Evolutionary conservation across 2,113 vertebrate genomes (phyloP).

Genomic region (Tor tambroides): DNA sequence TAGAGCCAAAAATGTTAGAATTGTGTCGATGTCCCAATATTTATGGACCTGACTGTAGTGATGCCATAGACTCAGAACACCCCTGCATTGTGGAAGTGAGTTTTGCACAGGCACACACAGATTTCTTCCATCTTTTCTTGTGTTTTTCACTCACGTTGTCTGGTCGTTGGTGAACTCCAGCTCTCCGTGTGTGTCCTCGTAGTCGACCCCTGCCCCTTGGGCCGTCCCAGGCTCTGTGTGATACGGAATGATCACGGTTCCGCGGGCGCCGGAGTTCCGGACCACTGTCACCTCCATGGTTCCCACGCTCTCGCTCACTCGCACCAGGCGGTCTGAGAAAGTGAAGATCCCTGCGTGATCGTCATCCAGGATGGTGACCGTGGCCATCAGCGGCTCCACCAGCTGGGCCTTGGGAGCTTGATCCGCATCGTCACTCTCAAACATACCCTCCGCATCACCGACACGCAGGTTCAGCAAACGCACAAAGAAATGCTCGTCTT

Average conservation of each 20-base stretch:
- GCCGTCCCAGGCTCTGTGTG: slow-evolving; percentile 86
- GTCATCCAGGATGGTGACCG: slow-evolving; percentile 94
- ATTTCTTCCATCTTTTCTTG: neutral
- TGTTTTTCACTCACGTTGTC: slow-evolving; percentile 83
- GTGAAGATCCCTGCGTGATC: slow-evolving; percentile 98
- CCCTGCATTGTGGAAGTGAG: neutral
- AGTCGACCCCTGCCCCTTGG: slow-evolving; percentile 84
- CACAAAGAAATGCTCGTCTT: slow-evolving; percentile 98
- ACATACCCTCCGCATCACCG: slow-evolving; percentile 93
- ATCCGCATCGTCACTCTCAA: slow-evolving; percentile 84
- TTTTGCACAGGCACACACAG: neutral
- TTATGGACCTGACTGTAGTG: too few species aligned
- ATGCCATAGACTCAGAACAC: neutral
- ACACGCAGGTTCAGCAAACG: slow-evolving; percentile 90
- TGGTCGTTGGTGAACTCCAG: slow-evolving; percentile 94
- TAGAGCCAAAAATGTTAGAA: too few species aligned
- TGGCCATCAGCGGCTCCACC: slow-evolving; percentile 86
- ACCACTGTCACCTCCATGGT: slow-evolving; percentile 90
- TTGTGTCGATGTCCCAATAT: too few species aligned
- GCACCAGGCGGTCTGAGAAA: slow-evolving; percentile 84
- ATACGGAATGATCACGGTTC: slow-evolving; percentile 92
- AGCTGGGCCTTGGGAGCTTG: slow-evolving; percentile 83
- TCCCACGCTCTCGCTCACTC: slow-evolving; percentile 93
- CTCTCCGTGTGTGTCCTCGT: slow-evolving; percentile 87
- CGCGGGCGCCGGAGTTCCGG: slow-evolving; percentile 90